Base-by-base conservation (phyloP, 2,888 invertebrate species). In the Archips xylosteana region DNA sequence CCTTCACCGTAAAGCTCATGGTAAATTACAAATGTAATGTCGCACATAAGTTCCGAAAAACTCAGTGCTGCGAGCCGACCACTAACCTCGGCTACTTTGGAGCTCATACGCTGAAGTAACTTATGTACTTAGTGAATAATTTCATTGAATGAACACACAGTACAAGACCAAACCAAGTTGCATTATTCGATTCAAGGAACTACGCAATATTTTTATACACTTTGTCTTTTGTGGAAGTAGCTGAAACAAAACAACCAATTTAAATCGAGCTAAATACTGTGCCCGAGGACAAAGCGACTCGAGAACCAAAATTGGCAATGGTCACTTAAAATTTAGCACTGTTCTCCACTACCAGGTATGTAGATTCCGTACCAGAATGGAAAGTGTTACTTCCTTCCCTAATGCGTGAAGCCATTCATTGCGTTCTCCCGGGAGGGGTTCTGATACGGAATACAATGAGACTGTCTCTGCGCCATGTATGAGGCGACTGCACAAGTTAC, bases 341-440 rank as follows among this genome's bases (percentile, higher is more conserved):
- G 39, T n/a, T 66, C 63, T 63, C 65, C 61, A 66, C 36, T 9
- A 23, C 57, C n/a, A 32, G 60, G 65, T 62, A 72, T 49, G 60
- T 67, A 60, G 60, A 60, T 70, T 65, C 74, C 74, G 47, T 69
- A 59, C 64, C 42, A 13, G 70, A 60, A 70, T 65, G 60, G 74
- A 74, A 70, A 74, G 74, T 70, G 64, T 71, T 74, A 80, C 79
- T 84, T 87, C 87, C 87, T 86, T 84, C 78, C 80, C 80, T 79
- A 79, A 80, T 75, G 72, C 47, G 70, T 66, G 65, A 54, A 45
- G 42, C 74, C 70, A 74, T 74, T 74, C 74, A 70, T 74, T 61
- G 69, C 64, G 34, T 51, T 65, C 57, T 74, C 74, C 74, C 74
- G 36, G 51, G 74, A 61, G 74, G 59, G 65, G 13, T 13, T 15